Conservation (phyloP, 2,888 invertebrate species). For the Agelastica alni region DNA sequence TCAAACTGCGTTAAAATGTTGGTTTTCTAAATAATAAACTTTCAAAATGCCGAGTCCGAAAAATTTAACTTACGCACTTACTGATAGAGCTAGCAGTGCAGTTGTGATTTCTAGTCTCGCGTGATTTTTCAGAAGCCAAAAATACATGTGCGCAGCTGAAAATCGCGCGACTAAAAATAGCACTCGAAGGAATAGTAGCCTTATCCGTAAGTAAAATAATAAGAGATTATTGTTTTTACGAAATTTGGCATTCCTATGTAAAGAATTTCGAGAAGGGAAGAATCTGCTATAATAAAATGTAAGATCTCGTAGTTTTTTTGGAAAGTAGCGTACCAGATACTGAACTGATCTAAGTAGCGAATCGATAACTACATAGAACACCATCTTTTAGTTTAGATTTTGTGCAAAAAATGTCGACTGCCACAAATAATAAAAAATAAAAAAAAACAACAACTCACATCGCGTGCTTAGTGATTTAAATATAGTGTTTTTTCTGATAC, state of each 20-base stretch:
- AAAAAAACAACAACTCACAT: no score
- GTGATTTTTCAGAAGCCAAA: no score
- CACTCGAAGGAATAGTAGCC: no score
- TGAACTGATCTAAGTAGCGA: constrained; percentile 47
- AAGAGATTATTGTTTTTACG: no score
- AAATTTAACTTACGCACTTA: background rate
- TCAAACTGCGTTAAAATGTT: no score
- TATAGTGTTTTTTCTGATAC: constrained; percentile 48
- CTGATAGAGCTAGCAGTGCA: no score
- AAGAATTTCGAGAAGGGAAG: constrained; percentile 45
- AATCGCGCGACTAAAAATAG: no score
- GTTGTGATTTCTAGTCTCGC: no score
- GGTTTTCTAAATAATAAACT: no score
- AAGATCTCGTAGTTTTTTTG: constrained; percentile 54
- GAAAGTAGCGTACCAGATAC: constrained; percentile 49
- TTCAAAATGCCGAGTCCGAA: background rate
- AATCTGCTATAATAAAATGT: constrained; percentile 45
- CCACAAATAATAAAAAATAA: no score
- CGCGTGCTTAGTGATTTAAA: constrained; percentile 52
- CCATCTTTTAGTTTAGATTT: constrained; percentile 45
- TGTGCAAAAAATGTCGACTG: constrained; percentile 54
- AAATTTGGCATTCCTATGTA: constrained; percentile 44
- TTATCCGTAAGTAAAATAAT: no score
- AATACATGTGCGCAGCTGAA: no score
- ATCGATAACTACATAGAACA: constrained; percentile 41